Evolutionary conservation across 2,113 vertebrate species (phyloP).

Genomic region (Anolis carolinensis): DNA sequence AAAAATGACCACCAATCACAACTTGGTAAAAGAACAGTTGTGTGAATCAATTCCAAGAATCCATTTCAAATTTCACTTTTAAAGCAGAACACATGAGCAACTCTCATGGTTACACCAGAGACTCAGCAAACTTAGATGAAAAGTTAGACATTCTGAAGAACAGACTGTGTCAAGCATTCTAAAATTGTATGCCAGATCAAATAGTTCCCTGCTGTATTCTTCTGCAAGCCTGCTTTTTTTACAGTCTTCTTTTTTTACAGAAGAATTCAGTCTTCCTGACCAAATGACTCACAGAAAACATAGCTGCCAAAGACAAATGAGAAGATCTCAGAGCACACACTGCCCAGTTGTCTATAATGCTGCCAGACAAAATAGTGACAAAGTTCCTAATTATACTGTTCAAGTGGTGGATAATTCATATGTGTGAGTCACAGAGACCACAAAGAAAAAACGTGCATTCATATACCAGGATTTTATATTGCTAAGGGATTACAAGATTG

Average conservation of each 20-base stretch:
- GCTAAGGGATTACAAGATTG: background rate
- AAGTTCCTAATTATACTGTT: background rate
- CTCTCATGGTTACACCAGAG: background rate
- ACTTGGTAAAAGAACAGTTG: background rate
- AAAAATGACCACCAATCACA: background rate
- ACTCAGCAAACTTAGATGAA: background rate
- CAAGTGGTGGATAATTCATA: too few relatives aligned
- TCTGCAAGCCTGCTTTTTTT: background rate
- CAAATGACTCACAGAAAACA: slow-evolving; percentile 28
- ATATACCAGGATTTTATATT: background rate
- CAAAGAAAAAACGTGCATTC: background rate
- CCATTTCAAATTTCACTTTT: background rate
- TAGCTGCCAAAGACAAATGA: slow-evolving; percentile 13
- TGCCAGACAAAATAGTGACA: slow-evolving; percentile 21
- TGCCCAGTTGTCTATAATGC: background rate
- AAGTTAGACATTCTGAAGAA: background rate
- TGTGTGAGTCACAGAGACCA: too few relatives aligned
- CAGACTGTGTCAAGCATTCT: slow-evolving; percentile 3
- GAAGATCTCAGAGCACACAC: background rate
- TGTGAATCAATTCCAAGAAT: background rate
- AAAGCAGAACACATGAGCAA: background rate
- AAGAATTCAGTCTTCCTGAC: slow-evolving; percentile 10
- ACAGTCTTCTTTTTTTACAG: too few relatives aligned
- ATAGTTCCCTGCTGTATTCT: background rate
- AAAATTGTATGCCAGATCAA: slow-evolving; percentile 15